These are phyloP conservation scores for Oreonectes daqikongensis DNA, from an alignment of 2,797 vertebrate genomes.

Conservation along the genomic window DNA sequence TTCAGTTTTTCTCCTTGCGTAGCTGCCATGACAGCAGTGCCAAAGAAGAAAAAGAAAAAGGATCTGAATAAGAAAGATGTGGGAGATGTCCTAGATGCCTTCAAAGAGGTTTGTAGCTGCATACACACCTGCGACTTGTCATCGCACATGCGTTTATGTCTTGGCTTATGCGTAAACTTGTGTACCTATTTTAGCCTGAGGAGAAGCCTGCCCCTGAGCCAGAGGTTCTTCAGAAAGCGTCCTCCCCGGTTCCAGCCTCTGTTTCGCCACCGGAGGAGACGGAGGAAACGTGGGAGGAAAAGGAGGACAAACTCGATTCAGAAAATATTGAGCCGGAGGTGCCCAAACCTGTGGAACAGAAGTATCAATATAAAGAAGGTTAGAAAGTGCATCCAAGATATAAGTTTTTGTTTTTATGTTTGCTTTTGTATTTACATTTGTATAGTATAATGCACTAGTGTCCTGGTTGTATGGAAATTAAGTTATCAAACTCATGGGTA, in stretches of 20 bases:
- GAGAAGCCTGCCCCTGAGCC: constrained; percentile 73
- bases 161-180: not conserved
- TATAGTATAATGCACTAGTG: too few relatives aligned
- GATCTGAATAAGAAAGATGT: constrained; percentile 93
- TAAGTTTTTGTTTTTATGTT: too few relatives aligned
- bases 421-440: not conserved
- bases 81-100: constrained; percentile 94
- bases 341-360: constrained; percentile 77
- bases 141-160: too few relatives aligned
- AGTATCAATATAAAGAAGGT: constrained; percentile 96
- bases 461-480: too few relatives aligned
- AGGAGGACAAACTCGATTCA: constrained; percentile 89
- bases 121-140: too few relatives aligned
- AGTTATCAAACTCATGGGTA: too few relatives aligned
- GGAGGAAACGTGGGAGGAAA: constrained; percentile 95
- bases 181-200: constrained; percentile 67
- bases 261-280: constrained; percentile 76
- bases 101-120: constrained; percentile 85
- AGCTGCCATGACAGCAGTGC: constrained; percentile 82
- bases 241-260: constrained; percentile 57
- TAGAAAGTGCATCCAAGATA: too few relatives aligned
- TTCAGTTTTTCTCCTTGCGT: not conserved
- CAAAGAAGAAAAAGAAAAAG: constrained; percentile 95
- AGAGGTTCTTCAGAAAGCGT: constrained; percentile 64
- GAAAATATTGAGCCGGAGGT: constrained; percentile 80